Base-by-base conservation (phyloP, 2,113 vertebrate species). In the Nyctereutes procyonoides region DNA sequence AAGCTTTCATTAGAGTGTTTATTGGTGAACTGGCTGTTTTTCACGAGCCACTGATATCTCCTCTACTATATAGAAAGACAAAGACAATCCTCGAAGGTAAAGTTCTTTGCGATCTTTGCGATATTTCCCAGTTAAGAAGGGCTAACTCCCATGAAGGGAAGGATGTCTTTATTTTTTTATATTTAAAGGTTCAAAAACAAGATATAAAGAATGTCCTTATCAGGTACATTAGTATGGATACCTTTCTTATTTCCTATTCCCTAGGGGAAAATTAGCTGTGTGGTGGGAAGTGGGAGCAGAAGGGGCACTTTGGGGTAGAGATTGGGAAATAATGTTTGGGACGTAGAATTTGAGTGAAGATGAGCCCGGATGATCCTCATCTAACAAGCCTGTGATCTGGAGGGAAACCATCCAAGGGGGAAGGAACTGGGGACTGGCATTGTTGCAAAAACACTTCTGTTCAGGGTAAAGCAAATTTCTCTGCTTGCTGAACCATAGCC, bases 231-330 rank as follows among this genome's bases (percentile, higher is more conserved):
- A 84, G 8, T 53, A 51, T 38, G 24, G 2, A 32, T 24, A 80
- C 13, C 20, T 85, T 85, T 74, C 80, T 60, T 77, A 77, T 93
- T 82, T 92, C 24, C 15, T 62, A 16, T 74, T 95, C 95, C 13
- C 76, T 73, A 8, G 20, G 6, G 6, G 22, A 26, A 84, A 77
- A 62, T 74, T 32, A 55, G 93, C 80, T 74, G 53, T 3, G 43
- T 51, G 1, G 16, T 69, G 30, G 69, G 20, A n/a, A 77, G 2
- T 13, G 4, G 32, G 73, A 30, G 35, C 7, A 43, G 53, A 63
- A 1, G 2, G 24, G 20, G 0, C 4, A 35, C 62, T 95, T 82
- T 91, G 24, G 51, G n/a, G 12, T 58, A n/a, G 24, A 63, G 24
- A 32, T 35, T 89, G 62, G 8, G 10, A 89, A 85, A 51, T 19